These are phyloP conservation scores for Mizuhopecten yessoensis DNA, from an alignment of 1,140 invertebrate species.

Conservation along the genomic window DNA sequence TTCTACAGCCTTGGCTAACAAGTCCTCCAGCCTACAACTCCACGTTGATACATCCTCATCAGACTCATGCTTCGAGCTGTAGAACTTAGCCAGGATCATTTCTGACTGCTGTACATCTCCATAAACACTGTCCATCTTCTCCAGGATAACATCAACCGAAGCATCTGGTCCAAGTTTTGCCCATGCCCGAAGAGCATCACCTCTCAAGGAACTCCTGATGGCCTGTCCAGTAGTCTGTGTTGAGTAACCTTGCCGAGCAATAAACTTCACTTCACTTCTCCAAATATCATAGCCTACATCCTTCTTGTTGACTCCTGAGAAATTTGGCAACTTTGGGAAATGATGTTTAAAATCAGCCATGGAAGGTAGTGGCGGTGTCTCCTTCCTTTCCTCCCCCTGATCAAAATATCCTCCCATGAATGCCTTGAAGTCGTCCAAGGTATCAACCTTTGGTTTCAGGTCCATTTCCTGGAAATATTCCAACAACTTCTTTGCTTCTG, in stretches of 20 bases:
- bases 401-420: no score
- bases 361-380: no score
- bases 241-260: not conserved
- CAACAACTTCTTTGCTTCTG: not conserved
- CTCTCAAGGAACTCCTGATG: slow-evolving; percentile 52
- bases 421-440: not conserved
- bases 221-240: not conserved
- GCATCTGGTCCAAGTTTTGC: slow-evolving; percentile 41
- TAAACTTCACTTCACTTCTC: slow-evolving; percentile 41
- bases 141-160: not conserved
- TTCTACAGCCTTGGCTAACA: slow-evolving; percentile 40
- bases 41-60: slow-evolving; percentile 44
- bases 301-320: slow-evolving; percentile 48
- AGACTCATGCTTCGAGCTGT: slow-evolving; percentile 21
- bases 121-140: slow-evolving; percentile 43
- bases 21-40: slow-evolving; percentile 44
- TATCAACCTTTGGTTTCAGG: slow-evolving; percentile 27
- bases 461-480: slow-evolving; percentile 30
- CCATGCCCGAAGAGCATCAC: slow-evolving; percentile 51
- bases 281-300: slow-evolving; percentile 51
- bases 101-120: slow-evolving; percentile 42
- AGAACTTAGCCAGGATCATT: slow-evolving; percentile 41
- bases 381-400: no score
- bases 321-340: slow-evolving; percentile 40
- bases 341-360: not conserved